These are phyloP conservation scores for Sarcophaga variegata DNA, from an alignment of 2,888 invertebrate genomes.

Conservation along the genomic window DNA sequence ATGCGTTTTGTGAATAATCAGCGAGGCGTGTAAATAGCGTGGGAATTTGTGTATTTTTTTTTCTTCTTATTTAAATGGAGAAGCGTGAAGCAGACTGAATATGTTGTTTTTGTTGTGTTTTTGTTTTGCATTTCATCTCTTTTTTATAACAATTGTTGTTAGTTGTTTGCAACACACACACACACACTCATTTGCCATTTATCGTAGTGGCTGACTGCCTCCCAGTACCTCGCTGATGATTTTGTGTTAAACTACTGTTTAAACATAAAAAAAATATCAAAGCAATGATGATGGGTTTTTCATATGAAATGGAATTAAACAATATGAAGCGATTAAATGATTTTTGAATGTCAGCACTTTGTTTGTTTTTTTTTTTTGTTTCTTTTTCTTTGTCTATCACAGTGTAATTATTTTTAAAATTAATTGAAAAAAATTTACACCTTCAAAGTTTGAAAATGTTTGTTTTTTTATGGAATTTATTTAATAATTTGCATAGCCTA, in stretches of 20 bases:
- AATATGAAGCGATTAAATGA: background rate
- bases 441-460: too few species aligned
- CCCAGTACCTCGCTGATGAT: background rate
- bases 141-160: background rate
- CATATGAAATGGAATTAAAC: too few species aligned
- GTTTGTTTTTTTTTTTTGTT: background rate
- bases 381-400: too few species aligned
- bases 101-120: background rate
- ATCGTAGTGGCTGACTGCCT: background rate
- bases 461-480: too few species aligned
- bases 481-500: background rate
- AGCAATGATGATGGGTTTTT: too few species aligned
- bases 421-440: too few species aligned
- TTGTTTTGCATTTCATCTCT: too few species aligned
- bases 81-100: conserved; percentile 56
- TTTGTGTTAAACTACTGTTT: background rate
- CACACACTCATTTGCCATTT: background rate
- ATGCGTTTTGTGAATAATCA: conserved; percentile 70
- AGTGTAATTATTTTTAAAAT: too few species aligned
- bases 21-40: conserved; percentile 79
- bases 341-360: background rate
- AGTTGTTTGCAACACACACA: background rate
- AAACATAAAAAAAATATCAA: too few species aligned
- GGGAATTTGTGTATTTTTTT: conserved; percentile 73
- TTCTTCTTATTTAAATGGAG: conserved; percentile 55